Base-by-base conservation (phyloP, 2,888 invertebrate species). In the Deilephila porcellus region DNA sequence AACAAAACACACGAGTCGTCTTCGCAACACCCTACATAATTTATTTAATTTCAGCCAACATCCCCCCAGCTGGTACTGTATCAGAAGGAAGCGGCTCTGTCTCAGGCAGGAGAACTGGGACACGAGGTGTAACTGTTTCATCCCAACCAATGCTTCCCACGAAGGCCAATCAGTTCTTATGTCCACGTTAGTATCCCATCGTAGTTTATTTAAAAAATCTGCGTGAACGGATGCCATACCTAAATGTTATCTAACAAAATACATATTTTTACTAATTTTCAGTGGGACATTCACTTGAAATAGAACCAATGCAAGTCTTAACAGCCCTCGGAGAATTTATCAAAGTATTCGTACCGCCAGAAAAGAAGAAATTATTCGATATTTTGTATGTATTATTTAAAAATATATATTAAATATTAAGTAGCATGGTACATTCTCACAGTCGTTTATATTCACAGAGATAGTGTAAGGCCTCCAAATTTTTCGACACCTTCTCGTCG, bases 261-360 rank as follows among this genome's bases (percentile, higher is more conserved):
- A 59, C 20, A 37, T 62, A 64, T 64, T 71, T 14, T 34, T 34
- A 53, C 53, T 52, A 29, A 37, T 73, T 88, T 88, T 73, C 81
- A 94, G 94, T 86, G 80, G 96, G 96, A 45, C 97, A 97, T 86
- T 91, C 94, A 60, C 87, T 97, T 72, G 95, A 96, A 80, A 97
- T 97, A 78, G 96, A 97, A 82, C 95, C 97, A 0, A 95, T 96
- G 76, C 95, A 96, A 81, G 96, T 97, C 0, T 88, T 97, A 71
- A 95, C 95, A 34, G 97, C 96, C 2, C 86, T 97, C 59, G 95
- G 95, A 74, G 96, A 96, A 77, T 97, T 97, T 81, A 95, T 96
- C 76, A 78, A 89, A 8, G 76, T 91, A 77, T 91, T 94, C 84
- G 87, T 92, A 60, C 92, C 93, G 8, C 91, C 94, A 2, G 94